phyloP scores from a whole-genome alignment of 2,888 invertebrate genomes.

The Euplexia lucipara region DNA sequence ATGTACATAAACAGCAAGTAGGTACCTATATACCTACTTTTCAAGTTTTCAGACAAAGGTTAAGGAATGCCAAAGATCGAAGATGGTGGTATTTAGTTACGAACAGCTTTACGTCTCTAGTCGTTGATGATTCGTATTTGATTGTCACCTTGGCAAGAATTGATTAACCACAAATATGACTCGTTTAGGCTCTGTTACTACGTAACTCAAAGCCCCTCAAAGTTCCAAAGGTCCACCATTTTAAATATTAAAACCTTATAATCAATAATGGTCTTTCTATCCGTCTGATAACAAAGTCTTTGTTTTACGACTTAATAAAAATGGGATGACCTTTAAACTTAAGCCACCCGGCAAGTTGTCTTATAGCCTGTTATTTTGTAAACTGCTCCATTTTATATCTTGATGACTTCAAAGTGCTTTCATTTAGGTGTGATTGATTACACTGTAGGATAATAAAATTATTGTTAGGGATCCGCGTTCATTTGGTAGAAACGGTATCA shows the following conservation, averaged over 20 bases:
- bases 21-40: too few relatives aligned
- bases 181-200: too few relatives aligned
- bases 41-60: too few relatives aligned
- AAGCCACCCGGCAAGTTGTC: neutral
- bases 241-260: neutral
- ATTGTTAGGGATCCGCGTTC: neutral
- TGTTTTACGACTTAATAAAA: conserved; percentile 36
- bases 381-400: conserved; percentile 20
- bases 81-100: too few relatives aligned
- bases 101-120: too few relatives aligned
- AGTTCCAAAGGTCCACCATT: neutral
- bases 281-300: conserved; percentile 19
- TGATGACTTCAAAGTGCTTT: conserved; percentile 7
- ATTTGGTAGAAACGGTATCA: too few relatives aligned
- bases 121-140: too few relatives aligned
- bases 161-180: too few relatives aligned
- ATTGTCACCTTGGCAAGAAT: too few relatives aligned
- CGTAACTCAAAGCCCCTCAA: too few relatives aligned
- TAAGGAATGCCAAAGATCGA: too few relatives aligned
- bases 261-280: neutral
- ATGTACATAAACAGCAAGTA: too few relatives aligned
- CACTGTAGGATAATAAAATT: neutral
- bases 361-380: conserved; percentile 19
- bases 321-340: conserved; percentile 17
- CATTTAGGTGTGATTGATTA: conserved; percentile 15